phyloP scores from a whole-genome alignment of 2,888 invertebrate genomes.

The Nemapogon koenigi region DNA sequence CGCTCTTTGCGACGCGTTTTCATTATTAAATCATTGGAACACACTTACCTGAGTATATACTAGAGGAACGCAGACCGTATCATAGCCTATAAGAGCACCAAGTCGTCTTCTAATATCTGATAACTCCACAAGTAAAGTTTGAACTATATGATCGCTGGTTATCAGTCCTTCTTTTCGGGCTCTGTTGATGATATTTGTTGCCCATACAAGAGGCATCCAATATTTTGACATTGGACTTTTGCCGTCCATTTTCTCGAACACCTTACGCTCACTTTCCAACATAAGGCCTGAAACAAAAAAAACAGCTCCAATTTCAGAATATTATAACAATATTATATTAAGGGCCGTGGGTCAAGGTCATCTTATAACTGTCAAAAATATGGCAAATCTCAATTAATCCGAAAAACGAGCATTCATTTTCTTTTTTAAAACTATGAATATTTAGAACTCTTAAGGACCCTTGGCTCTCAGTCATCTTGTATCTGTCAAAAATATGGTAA shows the following conservation, averaged over 20 bases:
- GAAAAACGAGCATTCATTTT: no score
- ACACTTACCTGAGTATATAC: conserved; percentile 86
- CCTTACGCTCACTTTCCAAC: conserved; percentile 90
- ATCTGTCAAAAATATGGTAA: no score
- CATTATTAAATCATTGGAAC: no score
- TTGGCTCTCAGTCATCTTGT: no score
- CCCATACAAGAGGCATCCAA: conserved; percentile 95
- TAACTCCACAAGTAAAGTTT: conserved; percentile 86
- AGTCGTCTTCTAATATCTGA: conserved; percentile 86
- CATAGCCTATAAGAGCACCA: conserved; percentile 87
- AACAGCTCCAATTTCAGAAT: no score
- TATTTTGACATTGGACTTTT: conserved; percentile 89
- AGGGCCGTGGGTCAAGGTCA: no score
- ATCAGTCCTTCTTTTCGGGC: conserved; percentile 86
- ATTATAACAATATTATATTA: no score
- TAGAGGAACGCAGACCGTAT: conserved; percentile 90
- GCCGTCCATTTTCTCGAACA: conserved; percentile 88
- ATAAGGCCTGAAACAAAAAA: conserved; percentile 72
- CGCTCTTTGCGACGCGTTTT: no score
- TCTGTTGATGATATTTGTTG: conserved; percentile 88
- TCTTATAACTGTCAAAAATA: no score
- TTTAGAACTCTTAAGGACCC: no score
- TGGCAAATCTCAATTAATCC: no score
- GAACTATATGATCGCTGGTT: conserved; percentile 89
- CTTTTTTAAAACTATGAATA: no score